These are phyloP conservation scores for Dermochelys coriacea DNA, from an alignment of 2,797 vertebrate genomes.

Conservation along the genomic window DNA sequence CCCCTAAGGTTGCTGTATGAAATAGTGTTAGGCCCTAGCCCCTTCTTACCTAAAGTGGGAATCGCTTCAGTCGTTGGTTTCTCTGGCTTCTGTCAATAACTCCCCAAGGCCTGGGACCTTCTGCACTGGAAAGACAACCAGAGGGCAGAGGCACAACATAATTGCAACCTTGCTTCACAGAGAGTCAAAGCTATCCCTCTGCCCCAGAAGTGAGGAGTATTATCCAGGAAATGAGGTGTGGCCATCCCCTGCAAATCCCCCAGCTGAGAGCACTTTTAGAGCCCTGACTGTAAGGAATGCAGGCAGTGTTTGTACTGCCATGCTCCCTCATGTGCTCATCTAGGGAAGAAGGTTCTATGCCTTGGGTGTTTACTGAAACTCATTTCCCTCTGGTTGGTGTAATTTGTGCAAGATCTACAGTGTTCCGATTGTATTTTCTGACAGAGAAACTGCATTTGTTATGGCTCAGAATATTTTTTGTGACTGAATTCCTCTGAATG, in stretches of 20 bases:
- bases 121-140: background rate
- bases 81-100: background rate
- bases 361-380: too few species aligned
- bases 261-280: background rate
- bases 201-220: accelerated
- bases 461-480: background rate
- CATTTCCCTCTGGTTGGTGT: background rate
- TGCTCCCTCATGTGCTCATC: too few species aligned
- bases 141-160: background rate
- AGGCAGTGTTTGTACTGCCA: background rate
- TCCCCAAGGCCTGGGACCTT: background rate
- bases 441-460: background rate
- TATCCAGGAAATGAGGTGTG: background rate
- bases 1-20: background rate
- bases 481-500: background rate
- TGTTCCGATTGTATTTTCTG: background rate
- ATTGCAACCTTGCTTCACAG: background rate
- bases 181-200: background rate
- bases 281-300: background rate
- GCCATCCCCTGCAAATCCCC: background rate
- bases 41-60: background rate
- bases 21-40: background rate
- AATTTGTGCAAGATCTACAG: background rate
- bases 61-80: background rate
- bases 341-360: too few species aligned